Percentiles rank a stretch among this genome's conserved stretches.
Conservation (phyloP, 2,888 invertebrate genomes). For the Uloborus plumipes region DNA sequence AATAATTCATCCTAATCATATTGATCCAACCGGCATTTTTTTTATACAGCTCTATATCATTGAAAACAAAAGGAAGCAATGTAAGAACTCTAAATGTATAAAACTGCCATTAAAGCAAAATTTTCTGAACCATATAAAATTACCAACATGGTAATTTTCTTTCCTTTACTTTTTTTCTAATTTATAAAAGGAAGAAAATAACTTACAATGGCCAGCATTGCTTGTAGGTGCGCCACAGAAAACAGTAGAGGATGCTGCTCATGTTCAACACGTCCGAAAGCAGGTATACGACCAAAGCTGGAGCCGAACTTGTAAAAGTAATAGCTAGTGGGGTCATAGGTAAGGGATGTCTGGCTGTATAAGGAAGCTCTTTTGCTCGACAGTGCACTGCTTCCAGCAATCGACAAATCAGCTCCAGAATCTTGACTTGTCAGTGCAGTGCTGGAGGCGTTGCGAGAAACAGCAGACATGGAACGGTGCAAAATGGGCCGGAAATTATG, state of each 20-base stretch:
- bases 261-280: conserved; percentile 65
- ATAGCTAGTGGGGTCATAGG: conserved; percentile 68
- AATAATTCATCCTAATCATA: no score
- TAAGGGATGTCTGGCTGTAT: conserved; percentile 71
- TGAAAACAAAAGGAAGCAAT: no score
- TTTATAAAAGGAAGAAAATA: neutral
- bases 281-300: conserved; percentile 76
- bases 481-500: conserved; percentile 83
- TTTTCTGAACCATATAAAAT: no score
- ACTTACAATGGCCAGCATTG: conserved; percentile 70
- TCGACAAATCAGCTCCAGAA: conserved; percentile 64
- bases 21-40: no score
- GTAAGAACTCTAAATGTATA: no score
- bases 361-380: conserved; percentile 67
- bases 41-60: no score
- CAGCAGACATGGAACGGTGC: conserved; percentile 85
- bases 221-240: conserved; percentile 70
- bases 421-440: conserved; percentile 52
- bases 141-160: neutral
- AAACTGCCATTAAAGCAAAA: no score
- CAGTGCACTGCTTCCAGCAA: conserved; percentile 33
- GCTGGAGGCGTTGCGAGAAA: conserved; percentile 56
- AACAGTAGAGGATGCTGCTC: conserved; percentile 69
- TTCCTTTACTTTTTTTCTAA: neutral
- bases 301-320: conserved; percentile 94